Base-by-base conservation (phyloP, 2,113 vertebrate genomes). In the Eurystomus gularis region DNA sequence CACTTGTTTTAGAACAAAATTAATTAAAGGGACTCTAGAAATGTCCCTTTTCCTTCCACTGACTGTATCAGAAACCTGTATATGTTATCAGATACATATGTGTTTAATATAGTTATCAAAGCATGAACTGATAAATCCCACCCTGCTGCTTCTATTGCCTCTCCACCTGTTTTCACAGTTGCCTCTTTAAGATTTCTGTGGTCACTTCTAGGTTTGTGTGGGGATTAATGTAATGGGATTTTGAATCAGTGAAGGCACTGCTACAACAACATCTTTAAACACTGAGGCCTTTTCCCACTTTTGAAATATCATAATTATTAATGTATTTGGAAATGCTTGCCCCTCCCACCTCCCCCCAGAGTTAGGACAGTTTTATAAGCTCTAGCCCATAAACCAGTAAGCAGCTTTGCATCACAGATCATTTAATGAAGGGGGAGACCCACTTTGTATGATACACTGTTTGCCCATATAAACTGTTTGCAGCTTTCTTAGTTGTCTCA, bases 351-450 rank as follows among this genome's bases (percentile, higher is more conserved):
- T 37, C 26, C 12, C 3, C 25, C 25, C 37, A 40, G 13, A 25
- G 7, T 35, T 11, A 52, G 6, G 6, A 11, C 7, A n/a, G 37
- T 66, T 90, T 48, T 49, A 5, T 8, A 15, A 13, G 3, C 4
- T 75, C 2, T 31, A 14, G 14, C 11, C 21, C 14, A 37, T 13
- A 52, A 66, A 26, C 3, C 20, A 49, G 6, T 7, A 21, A 48
- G 4, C 9, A 87, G 4, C 4, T 73, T 62, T 69, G 29, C 9
- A 26, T 7, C 70, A 51, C 64, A 26, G 35, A 19, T 9, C 1
- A 3, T 7, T 52, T 6, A 6, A 4, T 17, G n/a, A 20, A 65
- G 9, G 10, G 57, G 3, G 4, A 15, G 5, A 18, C 3, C 3
- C 13, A 18, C 21, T 19, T 37, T 17, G 26, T 26, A 20, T 6